phyloP scores from a whole-genome alignment of 1,140 invertebrate genomes.

The Penaeus japonicus region DNA sequence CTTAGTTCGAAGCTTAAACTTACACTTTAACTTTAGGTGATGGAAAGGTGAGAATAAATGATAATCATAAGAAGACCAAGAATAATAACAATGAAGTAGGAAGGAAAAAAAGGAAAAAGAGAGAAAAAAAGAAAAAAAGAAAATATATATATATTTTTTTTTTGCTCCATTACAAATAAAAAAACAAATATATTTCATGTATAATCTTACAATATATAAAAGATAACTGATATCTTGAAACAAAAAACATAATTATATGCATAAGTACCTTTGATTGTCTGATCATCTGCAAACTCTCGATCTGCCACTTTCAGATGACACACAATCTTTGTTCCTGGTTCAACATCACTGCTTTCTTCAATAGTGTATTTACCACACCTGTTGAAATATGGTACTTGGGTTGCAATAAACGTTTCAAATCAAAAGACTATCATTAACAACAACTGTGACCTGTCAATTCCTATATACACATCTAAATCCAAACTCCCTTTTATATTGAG shows the following conservation, averaged over 20 bases:
- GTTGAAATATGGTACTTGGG: background rate
- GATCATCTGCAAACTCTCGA: slow-evolving; percentile 88
- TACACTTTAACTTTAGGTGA: background rate
- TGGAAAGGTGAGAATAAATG: too few relatives aligned
- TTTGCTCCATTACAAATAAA: background rate
- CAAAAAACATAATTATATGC: background rate
- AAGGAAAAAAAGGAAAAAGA: too few relatives aligned
- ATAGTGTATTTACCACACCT: slow-evolving; percentile 83
- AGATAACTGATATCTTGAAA: background rate
- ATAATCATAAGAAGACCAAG: too few relatives aligned
- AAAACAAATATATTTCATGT: too few relatives aligned
- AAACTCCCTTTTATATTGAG: too few relatives aligned
- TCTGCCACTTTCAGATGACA: slow-evolving; percentile 87
- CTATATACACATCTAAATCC: too few relatives aligned
- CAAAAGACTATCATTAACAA: background rate
- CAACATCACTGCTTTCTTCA: slow-evolving; percentile 80
- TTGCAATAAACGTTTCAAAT: background rate
- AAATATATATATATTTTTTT: background rate
- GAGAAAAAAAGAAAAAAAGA: too few relatives aligned
- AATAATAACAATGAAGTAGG: too few relatives aligned
- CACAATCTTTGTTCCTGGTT: slow-evolving; percentile 92
- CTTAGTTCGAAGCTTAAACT: background rate
- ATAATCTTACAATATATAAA: background rate
- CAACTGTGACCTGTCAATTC: background rate
- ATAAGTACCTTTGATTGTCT: slow-evolving; percentile 75